These are phyloP conservation scores for Cygnus buccinator DNA, from an alignment of 2,113 vertebrate genomes.

Conservation along the genomic window DNA sequence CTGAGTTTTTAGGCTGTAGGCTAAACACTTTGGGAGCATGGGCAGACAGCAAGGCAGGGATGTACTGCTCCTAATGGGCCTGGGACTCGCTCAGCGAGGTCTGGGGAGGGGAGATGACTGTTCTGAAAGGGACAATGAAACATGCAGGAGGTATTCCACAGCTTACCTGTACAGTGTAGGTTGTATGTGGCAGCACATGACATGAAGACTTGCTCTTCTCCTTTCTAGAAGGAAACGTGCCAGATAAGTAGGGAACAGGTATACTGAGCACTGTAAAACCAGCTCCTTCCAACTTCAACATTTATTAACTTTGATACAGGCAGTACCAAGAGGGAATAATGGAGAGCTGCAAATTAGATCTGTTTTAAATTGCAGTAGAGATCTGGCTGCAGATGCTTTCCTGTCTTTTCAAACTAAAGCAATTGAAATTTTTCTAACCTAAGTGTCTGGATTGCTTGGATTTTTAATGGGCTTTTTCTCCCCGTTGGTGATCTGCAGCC, in stretches of 20 bases:
- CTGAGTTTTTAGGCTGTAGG: not conserved
- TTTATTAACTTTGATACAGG: not conserved
- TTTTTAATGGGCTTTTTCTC: not conserved
- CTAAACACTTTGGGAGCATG: not conserved
- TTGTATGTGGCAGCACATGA: not conserved
- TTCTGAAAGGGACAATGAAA: not conserved
- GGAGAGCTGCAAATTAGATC: not conserved
- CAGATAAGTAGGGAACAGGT: not conserved
- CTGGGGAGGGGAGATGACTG: not conserved
- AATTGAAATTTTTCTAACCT: not conserved
- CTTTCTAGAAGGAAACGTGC: not conserved
- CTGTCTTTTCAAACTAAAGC: not conserved
- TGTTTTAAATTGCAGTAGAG: not conserved
- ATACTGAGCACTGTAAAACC: not conserved
- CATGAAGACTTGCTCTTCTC: not conserved
- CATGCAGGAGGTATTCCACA: not conserved
- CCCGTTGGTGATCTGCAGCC: not conserved
- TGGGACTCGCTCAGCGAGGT: not conserved
- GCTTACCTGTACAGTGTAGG: no score
- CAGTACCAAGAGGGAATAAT: not conserved
- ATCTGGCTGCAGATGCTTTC: not conserved
- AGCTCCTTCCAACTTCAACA: not conserved
- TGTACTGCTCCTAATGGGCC: accelerated
- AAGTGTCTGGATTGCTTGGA: not conserved
- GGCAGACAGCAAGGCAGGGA: not conserved